Evolutionary conservation across 1,140 invertebrate genomes (phyloP), one percentile per base, ranked within the genome.

Genomic region (Diorhabda elongata): DNA sequence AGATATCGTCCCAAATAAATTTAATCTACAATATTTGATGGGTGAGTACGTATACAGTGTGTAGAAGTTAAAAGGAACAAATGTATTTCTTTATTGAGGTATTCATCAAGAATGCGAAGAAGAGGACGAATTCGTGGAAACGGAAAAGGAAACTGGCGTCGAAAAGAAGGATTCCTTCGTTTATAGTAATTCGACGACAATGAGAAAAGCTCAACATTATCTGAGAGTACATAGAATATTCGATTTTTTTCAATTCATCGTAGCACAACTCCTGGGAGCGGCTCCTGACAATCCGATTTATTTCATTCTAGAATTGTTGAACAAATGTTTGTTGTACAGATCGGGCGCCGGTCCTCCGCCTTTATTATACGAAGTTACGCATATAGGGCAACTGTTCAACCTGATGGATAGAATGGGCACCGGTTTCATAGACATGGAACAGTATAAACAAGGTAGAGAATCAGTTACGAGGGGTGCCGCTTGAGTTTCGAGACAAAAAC

Each of bases 221-320:
- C 64, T 84, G 5, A 74, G 75, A 3, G 64, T 79, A 5, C 82
- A 81, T 47, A 81, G 77, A 42, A 82, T 85, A 60, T 81, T 78
- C 61, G 80, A 84, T 42, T 79, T 84, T 11, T 83, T 83, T 65
- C 79, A 82, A 67, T 85, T 84, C 71, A 71, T 85, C 3, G 79
- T 83, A 44, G 76, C 79, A 7, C 83, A 85, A 75, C 71, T 85
- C 4, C 62, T 83, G 8, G 75, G 80, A 3, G 75, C 79, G 9
- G 75, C 79, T 58, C 81, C 84, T 42, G 75, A 76, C 0, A 77
- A 85, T 69, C 84, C 84, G 5, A 81, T 85, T 9, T 75, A 79
- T 42, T 85, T 82, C 72, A 73, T 86, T 4, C 68, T 77, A 7
- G 78, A 82, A 66, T 74, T 86, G 6, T 68, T 85, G 59, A 82